Percentiles rank a stretch among this genome's conserved stretches.
These are phyloP conservation scores for Bombus pascuorum DNA, from an alignment of 1,140 invertebrate species.

Conservation along the genomic window DNA sequence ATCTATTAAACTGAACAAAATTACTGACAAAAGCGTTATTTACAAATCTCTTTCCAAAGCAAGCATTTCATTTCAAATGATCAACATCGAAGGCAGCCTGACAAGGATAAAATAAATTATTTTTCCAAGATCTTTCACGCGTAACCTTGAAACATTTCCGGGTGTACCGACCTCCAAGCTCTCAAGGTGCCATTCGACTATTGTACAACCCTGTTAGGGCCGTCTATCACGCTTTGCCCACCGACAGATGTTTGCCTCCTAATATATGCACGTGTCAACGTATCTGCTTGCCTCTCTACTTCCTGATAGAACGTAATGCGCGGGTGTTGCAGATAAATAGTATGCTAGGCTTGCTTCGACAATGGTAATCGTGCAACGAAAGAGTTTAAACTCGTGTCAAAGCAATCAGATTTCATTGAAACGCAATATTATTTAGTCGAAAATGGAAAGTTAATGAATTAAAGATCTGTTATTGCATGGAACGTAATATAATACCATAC, in stretches of 20 bases:
- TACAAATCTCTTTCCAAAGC: not conserved
- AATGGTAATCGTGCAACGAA: constrained; percentile 53
- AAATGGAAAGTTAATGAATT: not conserved
- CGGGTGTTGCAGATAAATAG: constrained; percentile 47
- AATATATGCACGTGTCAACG: constrained; percentile 78
- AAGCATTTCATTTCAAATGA: not conserved
- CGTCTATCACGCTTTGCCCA: constrained; percentile 65
- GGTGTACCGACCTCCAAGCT: constrained; percentile 34
- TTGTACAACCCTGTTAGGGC: constrained; percentile 66
- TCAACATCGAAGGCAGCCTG: constrained; percentile 8
- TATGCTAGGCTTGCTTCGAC: constrained; percentile 39
- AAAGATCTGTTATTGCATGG: not conserved
- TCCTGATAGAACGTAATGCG: constrained; percentile 59
- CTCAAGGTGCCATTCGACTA: constrained; percentile 66
- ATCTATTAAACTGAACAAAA: not conserved
- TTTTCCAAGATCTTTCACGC: constrained; percentile 39
- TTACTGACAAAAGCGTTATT: not conserved
- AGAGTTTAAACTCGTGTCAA: not conserved
- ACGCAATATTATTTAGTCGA: not conserved
- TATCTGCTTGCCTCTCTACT: constrained; percentile 67
- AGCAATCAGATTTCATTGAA: not conserved
- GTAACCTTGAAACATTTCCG: constrained; percentile 48
- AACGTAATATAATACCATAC: not conserved
- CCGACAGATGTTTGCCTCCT: constrained; percentile 76
- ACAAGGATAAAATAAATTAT: constrained; percentile 53